Evolutionary conservation across 2,888 invertebrate genomes (phyloP).

Genomic region (Thymelicus lineola): DNA sequence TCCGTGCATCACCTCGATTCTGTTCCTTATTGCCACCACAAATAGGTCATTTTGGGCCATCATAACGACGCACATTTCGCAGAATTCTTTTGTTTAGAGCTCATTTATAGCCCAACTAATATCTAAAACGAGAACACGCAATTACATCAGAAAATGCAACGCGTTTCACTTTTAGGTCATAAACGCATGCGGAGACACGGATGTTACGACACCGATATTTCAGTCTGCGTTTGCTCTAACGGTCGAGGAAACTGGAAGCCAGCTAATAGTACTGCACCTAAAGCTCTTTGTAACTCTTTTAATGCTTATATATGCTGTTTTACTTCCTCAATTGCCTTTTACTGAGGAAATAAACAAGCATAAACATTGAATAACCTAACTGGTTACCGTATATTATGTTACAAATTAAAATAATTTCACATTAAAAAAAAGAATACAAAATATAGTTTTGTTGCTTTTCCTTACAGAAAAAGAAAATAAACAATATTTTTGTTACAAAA

Average conservation of each 20-base stretch:
- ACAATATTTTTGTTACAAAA: neutral
- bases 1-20: conserved; percentile 56
- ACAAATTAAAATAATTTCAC: no score
- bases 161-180: conserved; percentile 44
- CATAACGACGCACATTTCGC: conserved; percentile 57
- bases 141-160: conserved; percentile 43
- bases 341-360: neutral
- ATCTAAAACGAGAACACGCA: conserved; percentile 62
- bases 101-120: conserved; percentile 69
- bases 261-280: neutral
- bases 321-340: neutral
- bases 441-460: neutral
- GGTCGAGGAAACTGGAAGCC: neutral
- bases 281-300: neutral
- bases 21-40: conserved; percentile 62
- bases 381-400: no score
- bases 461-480: neutral
- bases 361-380: neutral
- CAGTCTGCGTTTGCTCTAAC: conserved; percentile 22
- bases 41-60: conserved; percentile 41
- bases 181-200: conserved; percentile 37
- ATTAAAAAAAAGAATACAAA: neutral
- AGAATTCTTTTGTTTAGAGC: conserved; percentile 73
- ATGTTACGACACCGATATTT: conserved; percentile 33
- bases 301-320: neutral